Evolutionary conservation across 35 echinoderm and acorn worm genomes (phyloP).

Genomic region (Strongylocentrotus purpuratus): DNA sequence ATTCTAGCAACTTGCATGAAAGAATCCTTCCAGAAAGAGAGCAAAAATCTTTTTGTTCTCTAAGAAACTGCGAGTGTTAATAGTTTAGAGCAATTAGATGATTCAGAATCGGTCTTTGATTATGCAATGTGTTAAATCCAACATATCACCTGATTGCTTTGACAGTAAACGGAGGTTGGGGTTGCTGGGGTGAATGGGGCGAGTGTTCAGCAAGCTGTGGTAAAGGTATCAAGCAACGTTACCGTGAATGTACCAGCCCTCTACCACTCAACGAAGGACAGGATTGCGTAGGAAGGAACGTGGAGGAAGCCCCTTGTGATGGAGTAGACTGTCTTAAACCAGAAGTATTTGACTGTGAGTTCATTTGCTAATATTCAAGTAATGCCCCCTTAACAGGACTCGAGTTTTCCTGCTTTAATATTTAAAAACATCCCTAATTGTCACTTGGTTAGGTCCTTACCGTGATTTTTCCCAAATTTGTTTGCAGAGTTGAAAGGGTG

Average conservation of each 20-base stretch:
- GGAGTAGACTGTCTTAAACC: conserved; percentile 54
- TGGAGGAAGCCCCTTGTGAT: conserved; percentile 50
- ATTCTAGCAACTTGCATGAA: neutral
- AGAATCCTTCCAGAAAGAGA: neutral
- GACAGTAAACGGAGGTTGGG: conserved; percentile 84
- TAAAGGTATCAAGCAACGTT: conserved; percentile 38
- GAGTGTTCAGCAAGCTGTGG: conserved; percentile 82
- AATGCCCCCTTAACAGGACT: too few species aligned
- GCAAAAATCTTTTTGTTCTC: neutral
- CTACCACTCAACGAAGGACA: conserved; percentile 61
- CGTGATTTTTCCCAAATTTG: too few species aligned
- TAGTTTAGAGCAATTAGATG: neutral
- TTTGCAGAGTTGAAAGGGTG: too few species aligned
- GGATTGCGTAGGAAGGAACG: conserved; percentile 55
- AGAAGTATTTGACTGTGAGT: conserved; percentile 43
- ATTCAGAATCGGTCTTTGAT: neutral
- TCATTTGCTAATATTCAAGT: too few species aligned
- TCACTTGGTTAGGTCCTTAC: too few species aligned
- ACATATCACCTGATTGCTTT: neutral
- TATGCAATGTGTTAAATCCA: neutral
- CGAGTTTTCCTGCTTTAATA: too few species aligned
- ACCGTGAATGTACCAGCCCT: conserved; percentile 71
- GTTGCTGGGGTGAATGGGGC: conserved; percentile 75
- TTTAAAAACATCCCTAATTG: too few species aligned
- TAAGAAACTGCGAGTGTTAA: neutral